phyloP scores from a whole-genome alignment of 2,888 invertebrate genomes.

The Cephus sareptanus region DNA sequence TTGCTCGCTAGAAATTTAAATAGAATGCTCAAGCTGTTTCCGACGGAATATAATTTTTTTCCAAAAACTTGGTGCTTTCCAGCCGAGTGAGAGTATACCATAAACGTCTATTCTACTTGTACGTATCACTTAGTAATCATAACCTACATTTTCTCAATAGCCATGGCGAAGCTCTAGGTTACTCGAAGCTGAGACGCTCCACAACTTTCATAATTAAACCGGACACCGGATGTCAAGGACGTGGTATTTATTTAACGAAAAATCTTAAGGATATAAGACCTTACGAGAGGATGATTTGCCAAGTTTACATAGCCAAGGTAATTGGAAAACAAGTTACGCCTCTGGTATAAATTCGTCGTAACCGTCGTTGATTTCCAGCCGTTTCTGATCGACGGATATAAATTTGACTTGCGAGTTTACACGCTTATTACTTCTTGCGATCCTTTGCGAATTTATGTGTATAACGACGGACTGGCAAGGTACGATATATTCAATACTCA shows the following conservation, averaged over 20 bases:
- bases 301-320: constrained; percentile 78
- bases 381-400: constrained; percentile 89
- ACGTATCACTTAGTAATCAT: neutral
- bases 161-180: constrained; percentile 79
- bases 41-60: constrained; percentile 91
- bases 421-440: constrained; percentile 90
- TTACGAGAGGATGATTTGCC: constrained; percentile 87
- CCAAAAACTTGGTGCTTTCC: constrained; percentile 96
- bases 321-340: constrained; percentile 20
- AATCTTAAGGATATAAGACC: constrained; percentile 84
- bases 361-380: constrained; percentile 69
- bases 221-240: constrained; percentile 90
- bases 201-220: constrained; percentile 92
- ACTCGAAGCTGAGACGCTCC: constrained; percentile 76
- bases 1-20: constrained; percentile 88
- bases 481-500: constrained; percentile 40
- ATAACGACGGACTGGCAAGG: constrained; percentile 90
- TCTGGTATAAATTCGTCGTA: neutral
- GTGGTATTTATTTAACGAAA: constrained; percentile 88
- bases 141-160: constrained; percentile 56
- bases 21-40: constrained; percentile 88
- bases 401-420: constrained; percentile 92
- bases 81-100: constrained; percentile 77
- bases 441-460: constrained; percentile 89
- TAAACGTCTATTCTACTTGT: constrained; percentile 13